Percentiles rank a stretch among this genome's conserved stretches.
phyloP scores from a whole-genome alignment of 2,113 vertebrate species.

The Anas platyrhynchos region DNA sequence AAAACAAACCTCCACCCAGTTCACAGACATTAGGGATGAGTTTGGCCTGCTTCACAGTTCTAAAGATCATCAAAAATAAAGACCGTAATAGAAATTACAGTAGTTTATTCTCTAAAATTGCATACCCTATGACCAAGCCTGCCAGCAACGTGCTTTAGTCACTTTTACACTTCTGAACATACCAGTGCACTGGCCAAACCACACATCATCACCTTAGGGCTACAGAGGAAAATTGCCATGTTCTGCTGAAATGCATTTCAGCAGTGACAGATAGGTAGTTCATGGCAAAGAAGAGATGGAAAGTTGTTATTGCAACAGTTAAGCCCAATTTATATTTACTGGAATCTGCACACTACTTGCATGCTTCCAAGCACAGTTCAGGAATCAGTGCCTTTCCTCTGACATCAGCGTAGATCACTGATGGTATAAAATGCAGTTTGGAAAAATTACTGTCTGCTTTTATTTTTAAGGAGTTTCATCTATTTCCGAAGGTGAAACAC shows the following conservation, averaged over 20 bases:
- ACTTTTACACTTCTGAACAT: background rate
- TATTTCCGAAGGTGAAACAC: background rate
- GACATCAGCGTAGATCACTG: background rate
- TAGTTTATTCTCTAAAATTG: slow-evolving; percentile 13
- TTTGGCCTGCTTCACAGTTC: background rate
- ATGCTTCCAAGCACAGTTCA: background rate
- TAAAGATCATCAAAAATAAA: background rate
- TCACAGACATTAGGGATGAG: background rate
- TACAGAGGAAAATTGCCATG: background rate
- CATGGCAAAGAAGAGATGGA: background rate
- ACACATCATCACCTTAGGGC: slow-evolving; percentile 45
- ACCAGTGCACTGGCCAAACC: background rate
- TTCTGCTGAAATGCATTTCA: background rate
- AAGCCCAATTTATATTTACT: background rate
- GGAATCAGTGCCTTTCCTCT: background rate
- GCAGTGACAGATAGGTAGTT: background rate
- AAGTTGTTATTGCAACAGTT: background rate
- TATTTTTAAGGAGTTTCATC: background rate
- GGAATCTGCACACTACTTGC: background rate
- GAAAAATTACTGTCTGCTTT: background rate
- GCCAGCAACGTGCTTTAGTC: slow-evolving; percentile 61
- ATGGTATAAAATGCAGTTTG: background rate
- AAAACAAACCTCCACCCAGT: slow-evolving; percentile 67
- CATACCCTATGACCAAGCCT: background rate
- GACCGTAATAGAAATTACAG: slow-evolving; percentile 44